Base-by-base conservation (phyloP, 2,797 vertebrate species). In the Aldrovandia affinis region DNA sequence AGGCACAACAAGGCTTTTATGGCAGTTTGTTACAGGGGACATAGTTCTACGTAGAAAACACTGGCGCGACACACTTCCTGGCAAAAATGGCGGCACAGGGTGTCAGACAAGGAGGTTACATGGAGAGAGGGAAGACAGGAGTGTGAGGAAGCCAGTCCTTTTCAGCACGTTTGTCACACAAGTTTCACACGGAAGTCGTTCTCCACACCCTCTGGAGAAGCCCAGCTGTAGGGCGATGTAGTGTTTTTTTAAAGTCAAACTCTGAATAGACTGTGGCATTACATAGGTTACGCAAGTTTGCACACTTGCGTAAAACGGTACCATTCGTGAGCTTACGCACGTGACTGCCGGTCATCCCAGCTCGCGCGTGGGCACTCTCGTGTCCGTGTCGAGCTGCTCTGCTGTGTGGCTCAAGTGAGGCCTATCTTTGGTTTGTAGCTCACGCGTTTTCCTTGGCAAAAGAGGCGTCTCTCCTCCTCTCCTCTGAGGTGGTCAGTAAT, bases 381-480 rank as follows among this genome's bases (percentile, higher is more conserved):
- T 73, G 8, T 39, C 30, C 25, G 7, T 70, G 55, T 54, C 9
- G 42, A 55, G 59, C 33, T 44, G 30, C 28, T 36, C 30, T 2
- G 30, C 6, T 33, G 47, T 30, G 12, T 59, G 77, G 78, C 30
- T 73, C 68, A 44, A 14, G 79, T 44, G 47, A 84, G 28, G 80
- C 80, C 83, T 54, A 42, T 92, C 92, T 96, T 95, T 96, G 94
- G 95, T 92, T 93, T 63, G 33, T 88, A 93, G 94, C 91, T 90
- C 88, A 80, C 85, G 6, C 9, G 81, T 80, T 80, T n/a, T 86
- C 57, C 28, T 86, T 73, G 39, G 18, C 52, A 18, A 20, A 85
- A 77, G 20, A 39, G 59, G 70, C 12, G 30, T 44, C 44, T 81
- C 42, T 18, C 20, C 15, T 63, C 20, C 15, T 63, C 28, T 77